Conservation (phyloP, 2,888 invertebrate genomes). For the Monoplex corrugatus region DNA sequence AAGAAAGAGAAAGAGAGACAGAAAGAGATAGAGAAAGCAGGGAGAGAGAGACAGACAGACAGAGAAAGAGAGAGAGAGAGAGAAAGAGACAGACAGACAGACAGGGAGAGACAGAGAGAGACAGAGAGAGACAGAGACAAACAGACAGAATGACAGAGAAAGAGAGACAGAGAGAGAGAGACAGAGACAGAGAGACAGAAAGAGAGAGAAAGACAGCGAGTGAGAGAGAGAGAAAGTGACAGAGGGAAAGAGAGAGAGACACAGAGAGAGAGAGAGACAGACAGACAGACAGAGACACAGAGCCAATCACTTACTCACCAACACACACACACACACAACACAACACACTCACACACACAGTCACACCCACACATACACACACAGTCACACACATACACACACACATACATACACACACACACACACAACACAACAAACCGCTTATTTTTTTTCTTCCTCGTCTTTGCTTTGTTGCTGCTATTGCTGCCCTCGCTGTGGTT, state of each 20-base stretch:
- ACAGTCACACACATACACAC: background rate
- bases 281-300: background rate
- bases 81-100: background rate
- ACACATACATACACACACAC: background rate
- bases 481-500: too few species aligned
- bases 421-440: background rate
- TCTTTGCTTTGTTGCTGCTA: too few species aligned
- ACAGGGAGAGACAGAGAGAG: slow-evolving; percentile 1
- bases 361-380: background rate
- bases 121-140: slow-evolving; percentile 36
- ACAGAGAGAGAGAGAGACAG: slow-evolving; percentile 7
- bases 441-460: too few species aligned
- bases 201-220: background rate
- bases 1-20: background rate
- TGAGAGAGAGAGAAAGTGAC: background rate
- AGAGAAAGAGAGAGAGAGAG: slow-evolving; percentile 12
- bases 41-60: background rate
- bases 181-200: slow-evolving; percentile 34
- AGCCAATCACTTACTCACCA: background rate
- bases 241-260: slow-evolving; percentile 11
- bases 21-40: background rate
- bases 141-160: slow-evolving; percentile 33
- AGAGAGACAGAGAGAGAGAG: slow-evolving; percentile 41
- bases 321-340: background rate
- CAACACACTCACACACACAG: background rate